Conservation (phyloP, 2,888 invertebrate genomes). For the Amblyteles armatorius region DNA sequence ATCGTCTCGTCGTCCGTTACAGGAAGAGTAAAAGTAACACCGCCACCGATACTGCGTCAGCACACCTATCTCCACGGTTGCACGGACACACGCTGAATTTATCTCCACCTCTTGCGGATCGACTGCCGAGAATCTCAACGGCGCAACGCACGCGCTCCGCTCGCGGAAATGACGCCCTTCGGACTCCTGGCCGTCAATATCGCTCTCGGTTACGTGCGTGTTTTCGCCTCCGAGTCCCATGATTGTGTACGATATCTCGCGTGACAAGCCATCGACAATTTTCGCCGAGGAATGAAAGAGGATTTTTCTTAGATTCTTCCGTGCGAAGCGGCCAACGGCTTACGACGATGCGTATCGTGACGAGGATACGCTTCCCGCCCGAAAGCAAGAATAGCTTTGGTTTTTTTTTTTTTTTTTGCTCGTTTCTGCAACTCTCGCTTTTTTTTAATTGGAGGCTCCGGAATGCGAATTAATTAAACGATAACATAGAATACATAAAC, state of each 20-base stretch:
- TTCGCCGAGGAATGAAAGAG: constrained; percentile 33
- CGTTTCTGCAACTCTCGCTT: neutral
- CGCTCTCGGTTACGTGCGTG: constrained; percentile 52
- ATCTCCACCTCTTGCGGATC: constrained; percentile 22
- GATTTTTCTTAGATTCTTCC: constrained; percentile 49
- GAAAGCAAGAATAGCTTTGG: neutral
- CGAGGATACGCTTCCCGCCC: constrained; percentile 19
- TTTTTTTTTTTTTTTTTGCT: constrained; percentile 1
- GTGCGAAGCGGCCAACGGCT: constrained; percentile 16
- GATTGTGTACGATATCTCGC: constrained; percentile 38
- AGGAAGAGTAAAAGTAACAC: constrained; percentile 64
- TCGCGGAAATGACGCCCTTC: neutral
- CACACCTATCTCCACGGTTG: constrained; percentile 4
- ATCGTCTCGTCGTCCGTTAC: constrained; percentile 73
- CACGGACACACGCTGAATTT: neutral
- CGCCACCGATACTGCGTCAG: constrained; percentile 31
- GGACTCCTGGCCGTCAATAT: neutral
- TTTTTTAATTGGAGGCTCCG: constrained; percentile 15
- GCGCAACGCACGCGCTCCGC: neutral
- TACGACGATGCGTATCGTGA: constrained; percentile 29
- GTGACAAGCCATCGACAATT: constrained; percentile 47
- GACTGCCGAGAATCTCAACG: neutral
- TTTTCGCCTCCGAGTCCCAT: constrained; percentile 55
- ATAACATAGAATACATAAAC: constrained; percentile 13
- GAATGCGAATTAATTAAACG: constrained; percentile 33